phyloP scores from a whole-genome alignment of 1,140 invertebrate genomes.

The roundworm (Caenorhabditis elegans) region WBcel235 BX284604.4:6373001-6373500 shows the following conservation, averaged over 20 bases:
- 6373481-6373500: too few relatives aligned
- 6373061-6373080: neutral
- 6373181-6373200: too few relatives aligned
- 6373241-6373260: too few relatives aligned
- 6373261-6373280: too few relatives aligned
- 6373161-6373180: too few relatives aligned
- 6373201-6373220: too few relatives aligned
- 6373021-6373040: conserved; percentile 8
- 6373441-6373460: neutral
- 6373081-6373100: neutral
- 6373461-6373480: neutral
- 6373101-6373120: too few relatives aligned
- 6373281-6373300: too few relatives aligned
- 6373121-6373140: too few relatives aligned
- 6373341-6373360: neutral
- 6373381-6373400: neutral
- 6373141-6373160: too few relatives aligned
- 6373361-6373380: conserved; percentile 17
- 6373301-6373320: neutral
- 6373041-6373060: neutral
- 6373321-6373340: too few relatives aligned
- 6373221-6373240: neutral
- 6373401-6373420: too few relatives aligned
- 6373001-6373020: neutral
- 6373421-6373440: neutral